Evolutionary conservation across 2,797 vertebrate genomes (phyloP).

Genomic region (Naso thynnoides): DNA sequence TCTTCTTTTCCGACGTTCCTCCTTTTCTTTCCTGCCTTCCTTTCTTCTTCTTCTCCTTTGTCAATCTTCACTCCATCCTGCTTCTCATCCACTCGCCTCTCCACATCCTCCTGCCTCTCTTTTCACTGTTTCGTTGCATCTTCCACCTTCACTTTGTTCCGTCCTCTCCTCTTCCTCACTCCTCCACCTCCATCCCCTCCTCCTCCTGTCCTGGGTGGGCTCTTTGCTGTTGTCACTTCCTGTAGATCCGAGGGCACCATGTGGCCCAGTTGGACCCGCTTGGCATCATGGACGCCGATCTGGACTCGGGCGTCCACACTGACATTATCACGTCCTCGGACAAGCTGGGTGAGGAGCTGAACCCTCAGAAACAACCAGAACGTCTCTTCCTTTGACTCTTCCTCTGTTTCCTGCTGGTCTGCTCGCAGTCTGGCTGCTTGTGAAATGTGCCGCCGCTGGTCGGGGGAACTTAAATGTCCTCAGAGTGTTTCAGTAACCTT

Average conservation of each 20-base stretch:
- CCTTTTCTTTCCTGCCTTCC: not conserved
- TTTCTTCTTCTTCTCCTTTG: too few relatives aligned
- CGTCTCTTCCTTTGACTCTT: not conserved
- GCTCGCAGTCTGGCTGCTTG: not conserved
- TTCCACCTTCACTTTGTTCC: not conserved
- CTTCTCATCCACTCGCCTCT: too few relatives aligned
- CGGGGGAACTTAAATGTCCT: not conserved
- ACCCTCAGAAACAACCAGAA: slow-evolving; percentile 3
- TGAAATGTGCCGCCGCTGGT: not conserved
- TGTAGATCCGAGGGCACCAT: slow-evolving; percentile 99
- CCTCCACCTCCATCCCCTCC: slow-evolving; percentile 16
- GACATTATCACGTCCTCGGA: slow-evolving; percentile 99
- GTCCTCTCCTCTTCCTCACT: not conserved
- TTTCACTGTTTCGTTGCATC: too few relatives aligned
- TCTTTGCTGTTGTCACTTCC: slow-evolving; percentile 77
- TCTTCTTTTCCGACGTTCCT: not conserved
- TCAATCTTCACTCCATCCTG: too few relatives aligned
- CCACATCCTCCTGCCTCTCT: too few relatives aligned
- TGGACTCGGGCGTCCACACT: slow-evolving; percentile 97
- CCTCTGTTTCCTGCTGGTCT: not conserved
- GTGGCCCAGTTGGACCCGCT: slow-evolving; percentile 99
- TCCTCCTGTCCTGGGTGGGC: slow-evolving; percentile 65
- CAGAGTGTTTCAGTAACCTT: slow-evolving; percentile 9
- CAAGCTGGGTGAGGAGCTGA: slow-evolving; percentile 96
- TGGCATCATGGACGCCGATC: slow-evolving; percentile 99